phyloP scores from a whole-genome alignment of 2,888 invertebrate genomes.

The Fragum fragum region DNA sequence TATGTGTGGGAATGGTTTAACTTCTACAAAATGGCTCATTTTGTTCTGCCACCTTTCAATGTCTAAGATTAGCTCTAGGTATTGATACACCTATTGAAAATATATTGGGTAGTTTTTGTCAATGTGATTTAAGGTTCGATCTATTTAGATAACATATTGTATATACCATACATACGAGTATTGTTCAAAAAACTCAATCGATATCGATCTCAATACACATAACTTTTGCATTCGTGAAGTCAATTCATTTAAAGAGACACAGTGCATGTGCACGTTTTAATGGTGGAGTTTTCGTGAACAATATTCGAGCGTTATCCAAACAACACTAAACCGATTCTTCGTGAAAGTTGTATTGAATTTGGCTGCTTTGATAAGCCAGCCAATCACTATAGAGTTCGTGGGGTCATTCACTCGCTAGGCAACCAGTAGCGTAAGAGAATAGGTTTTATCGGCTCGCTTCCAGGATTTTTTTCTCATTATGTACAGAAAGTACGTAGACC shows the following conservation, averaged over 20 bases:
- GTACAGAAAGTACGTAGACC: slow-evolving; percentile 67
- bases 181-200: slow-evolving; percentile 22
- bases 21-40: neutral
- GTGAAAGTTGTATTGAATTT: slow-evolving; percentile 14
- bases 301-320: neutral
- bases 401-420: slow-evolving; percentile 58
- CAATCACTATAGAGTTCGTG: slow-evolving; percentile 36
- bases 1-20: no score
- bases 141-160: slow-evolving; percentile 12
- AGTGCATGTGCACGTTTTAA: neutral
- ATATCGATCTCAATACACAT: slow-evolving; percentile 30
- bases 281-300: neutral
- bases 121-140: slow-evolving; percentile 20
- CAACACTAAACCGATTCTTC: neutral
- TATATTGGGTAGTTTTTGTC: slow-evolving; percentile 20
- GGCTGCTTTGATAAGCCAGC: neutral
- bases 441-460: slow-evolving; percentile 49
- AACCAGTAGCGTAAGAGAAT: slow-evolving; percentile 62
- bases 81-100: slow-evolving; percentile 14
- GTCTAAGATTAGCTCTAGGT: neutral
- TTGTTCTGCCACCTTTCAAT: neutral
- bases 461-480: slow-evolving; percentile 52
- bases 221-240: neutral
- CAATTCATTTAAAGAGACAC: neutral
- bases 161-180: neutral